Base-by-base conservation (phyloP, 2,113 vertebrate species). In the Eurypyga helias region DNA sequence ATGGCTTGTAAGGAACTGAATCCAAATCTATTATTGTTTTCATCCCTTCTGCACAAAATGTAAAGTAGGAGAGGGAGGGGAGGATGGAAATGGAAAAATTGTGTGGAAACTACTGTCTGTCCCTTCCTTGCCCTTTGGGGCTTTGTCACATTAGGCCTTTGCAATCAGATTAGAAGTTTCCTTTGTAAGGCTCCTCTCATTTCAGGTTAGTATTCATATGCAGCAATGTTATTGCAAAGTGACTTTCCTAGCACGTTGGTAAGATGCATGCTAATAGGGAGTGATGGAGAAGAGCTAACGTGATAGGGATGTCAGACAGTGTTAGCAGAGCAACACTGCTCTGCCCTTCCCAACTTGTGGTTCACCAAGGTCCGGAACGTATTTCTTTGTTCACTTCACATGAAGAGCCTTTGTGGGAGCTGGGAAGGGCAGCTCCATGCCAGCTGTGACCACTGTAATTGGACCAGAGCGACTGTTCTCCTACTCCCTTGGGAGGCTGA, bases 121-220 rank as follows among this genome's bases (percentile, higher is more conserved):
- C 23, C 26, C 13, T 93, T 88, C 60, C 24, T 93, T 61, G 41
- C 8, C 64, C 34, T 90, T 73, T 85, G 57, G 29, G 60, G 13
- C 45, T 70, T 41, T 96, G 48, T 82, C 60, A 78, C 38, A 70
- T 78, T 79, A 96, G 55, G 55, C 54, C 71, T 83, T 71, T 81
- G 61, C 93, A 90, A 55, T 97, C 88, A 87, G 76, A 91, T 73
- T 55, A 72, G 18, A 28, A 64, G 57, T 18, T 87, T 89, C 67
- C 69, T 55, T 92, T 95, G 75, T 87, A 78, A 89, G 89, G 33
- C 33, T 95, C 23, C 70, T 81, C 72, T 97, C 87, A 62, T 69
- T 94, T 92, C 73, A 76, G 45, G 96, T 97, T 97, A 96, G 90
- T 69, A 96, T 97, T 96, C 96, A 66, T 23, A 76, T 79, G 90